Evolutionary conservation across 2,797 vertebrate species (phyloP).

Genomic region (Carcharodon carcharias): DNA sequence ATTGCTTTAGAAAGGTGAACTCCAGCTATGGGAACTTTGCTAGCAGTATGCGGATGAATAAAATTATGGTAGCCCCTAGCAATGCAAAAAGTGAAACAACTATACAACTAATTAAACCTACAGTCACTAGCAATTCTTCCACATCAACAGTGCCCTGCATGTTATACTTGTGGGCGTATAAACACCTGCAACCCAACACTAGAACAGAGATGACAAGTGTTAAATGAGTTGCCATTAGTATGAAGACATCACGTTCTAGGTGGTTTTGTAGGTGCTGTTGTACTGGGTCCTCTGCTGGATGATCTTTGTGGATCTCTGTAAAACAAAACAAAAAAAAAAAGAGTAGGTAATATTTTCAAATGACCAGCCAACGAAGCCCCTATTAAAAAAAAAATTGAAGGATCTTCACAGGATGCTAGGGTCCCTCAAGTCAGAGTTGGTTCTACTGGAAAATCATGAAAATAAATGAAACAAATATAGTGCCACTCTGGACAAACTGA

Average conservation of each 20-base stretch:
- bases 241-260: neutral
- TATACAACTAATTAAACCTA: slow-evolving; percentile 32
- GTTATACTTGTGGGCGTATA: neutral
- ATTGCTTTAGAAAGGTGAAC: neutral
- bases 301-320: neutral
- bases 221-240: neutral
- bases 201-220: neutral
- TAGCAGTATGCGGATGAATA: slow-evolving; percentile 32
- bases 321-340: neutral
- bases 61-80: slow-evolving; percentile 19
- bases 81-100: neutral
- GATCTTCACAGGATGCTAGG: no score
- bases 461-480: no score
- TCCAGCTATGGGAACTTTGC: slow-evolving; percentile 8
- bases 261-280: neutral
- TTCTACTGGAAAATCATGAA: no score
- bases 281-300: neutral
- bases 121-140: neutral
- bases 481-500: no score
- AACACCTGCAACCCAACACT: neutral
- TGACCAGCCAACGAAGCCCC: neutral
- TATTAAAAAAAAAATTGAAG: no score
- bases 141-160: neutral
- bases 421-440: no score
- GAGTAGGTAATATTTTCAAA: neutral